Conservation (phyloP, 2,888 invertebrate species). For the Sinopyrophorus schimmeli region DNA sequence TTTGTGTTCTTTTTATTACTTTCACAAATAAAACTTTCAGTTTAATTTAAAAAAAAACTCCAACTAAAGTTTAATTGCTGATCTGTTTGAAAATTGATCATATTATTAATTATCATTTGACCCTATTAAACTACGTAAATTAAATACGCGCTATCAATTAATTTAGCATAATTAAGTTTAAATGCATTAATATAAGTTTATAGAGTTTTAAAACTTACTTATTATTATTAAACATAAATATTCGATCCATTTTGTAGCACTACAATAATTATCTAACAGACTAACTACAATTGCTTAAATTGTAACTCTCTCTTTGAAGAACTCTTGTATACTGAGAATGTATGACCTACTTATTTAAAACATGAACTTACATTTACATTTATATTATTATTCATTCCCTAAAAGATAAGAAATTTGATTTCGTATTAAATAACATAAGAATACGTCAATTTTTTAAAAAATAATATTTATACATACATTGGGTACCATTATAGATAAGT, state of each 20-base stretch:
- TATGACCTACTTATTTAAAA: slow-evolving; percentile 26
- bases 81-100: background rate
- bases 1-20: too few relatives aligned
- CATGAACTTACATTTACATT: slow-evolving; percentile 17
- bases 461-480: too few relatives aligned
- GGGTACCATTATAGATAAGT: too few relatives aligned
- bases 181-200: too few relatives aligned
- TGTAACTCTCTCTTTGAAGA: slow-evolving; percentile 17
- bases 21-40: too few relatives aligned
- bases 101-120: slow-evolving; percentile 1
- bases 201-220: slow-evolving; percentile 32
- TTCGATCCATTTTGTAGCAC: slow-evolving; percentile 36
- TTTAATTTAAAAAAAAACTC: too few relatives aligned
- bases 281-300: background rate
- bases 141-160: background rate
- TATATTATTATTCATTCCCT: too few relatives aligned
- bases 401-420: too few relatives aligned
- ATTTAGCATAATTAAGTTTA: background rate
- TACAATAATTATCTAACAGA: too few relatives aligned
- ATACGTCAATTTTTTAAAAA: too few relatives aligned
- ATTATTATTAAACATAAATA: slow-evolving; percentile 38
- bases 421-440: background rate
- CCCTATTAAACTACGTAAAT: slow-evolving; percentile 7
- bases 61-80: too few relatives aligned
- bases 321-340: slow-evolving; percentile 18